These are phyloP conservation scores for Neodiprion virginianus DNA, from an alignment of 1,140 invertebrate species.

Conservation along the genomic window DNA sequence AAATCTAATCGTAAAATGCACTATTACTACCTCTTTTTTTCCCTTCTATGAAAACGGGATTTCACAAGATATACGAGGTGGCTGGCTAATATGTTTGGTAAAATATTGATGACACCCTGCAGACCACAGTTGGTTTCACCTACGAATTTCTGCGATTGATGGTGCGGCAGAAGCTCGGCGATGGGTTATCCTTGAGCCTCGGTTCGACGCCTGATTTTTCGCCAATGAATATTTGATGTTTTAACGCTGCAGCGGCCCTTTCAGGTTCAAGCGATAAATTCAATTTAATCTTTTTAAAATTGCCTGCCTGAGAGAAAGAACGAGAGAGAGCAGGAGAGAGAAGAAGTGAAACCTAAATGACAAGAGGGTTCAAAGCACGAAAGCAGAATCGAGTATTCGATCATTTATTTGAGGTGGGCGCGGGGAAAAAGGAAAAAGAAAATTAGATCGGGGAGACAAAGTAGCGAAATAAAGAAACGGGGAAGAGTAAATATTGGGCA, in stretches of 20 bases:
- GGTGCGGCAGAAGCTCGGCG: background rate
- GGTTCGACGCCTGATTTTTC: background rate
- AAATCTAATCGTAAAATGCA: no score
- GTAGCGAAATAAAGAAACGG: background rate
- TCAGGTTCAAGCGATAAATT: background rate
- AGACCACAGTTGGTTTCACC: slow-evolving; percentile 23
- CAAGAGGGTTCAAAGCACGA: background rate
- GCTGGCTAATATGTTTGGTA: slow-evolving; percentile 47
- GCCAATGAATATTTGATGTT: background rate
- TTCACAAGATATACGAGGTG: slow-evolving; percentile 34
- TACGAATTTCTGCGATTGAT: background rate
- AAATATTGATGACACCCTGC: slow-evolving; percentile 52
- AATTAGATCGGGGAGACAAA: background rate
- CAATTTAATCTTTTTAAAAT: background rate
- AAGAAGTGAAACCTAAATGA: background rate
- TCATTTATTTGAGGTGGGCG: background rate
- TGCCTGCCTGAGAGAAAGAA: no score
- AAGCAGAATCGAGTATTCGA: background rate
- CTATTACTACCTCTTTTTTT: no score
- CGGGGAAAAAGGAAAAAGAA: background rate
- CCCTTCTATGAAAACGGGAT: no score
- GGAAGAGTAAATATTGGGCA: background rate
- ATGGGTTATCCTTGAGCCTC: background rate
- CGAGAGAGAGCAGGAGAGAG: background rate
- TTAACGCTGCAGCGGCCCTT: background rate